Evolutionary conservation across 2,113 vertebrate species (phyloP), one percentile per base, ranked within the genome.

Genomic region (Ptyas mucosa): DNA sequence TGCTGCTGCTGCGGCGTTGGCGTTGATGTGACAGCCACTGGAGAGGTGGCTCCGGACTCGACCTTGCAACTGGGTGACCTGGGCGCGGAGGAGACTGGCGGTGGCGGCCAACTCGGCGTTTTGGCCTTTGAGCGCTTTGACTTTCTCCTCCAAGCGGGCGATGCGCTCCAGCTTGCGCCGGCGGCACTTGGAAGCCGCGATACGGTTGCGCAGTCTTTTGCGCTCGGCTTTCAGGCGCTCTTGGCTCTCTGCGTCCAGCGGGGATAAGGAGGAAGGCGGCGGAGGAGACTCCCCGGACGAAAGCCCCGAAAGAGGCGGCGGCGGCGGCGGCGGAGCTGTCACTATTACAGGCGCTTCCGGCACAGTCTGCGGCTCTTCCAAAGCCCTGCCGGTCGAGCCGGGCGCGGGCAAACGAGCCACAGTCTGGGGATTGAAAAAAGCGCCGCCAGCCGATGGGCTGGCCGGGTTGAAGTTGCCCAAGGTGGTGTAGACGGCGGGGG

Each of bases 101-200:
- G 98, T 98, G 93, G 98, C 97, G 52, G 98, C 97, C 94, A 98
- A 95, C 95, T 98, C 98, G 8, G 97, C 97, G 96, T 98, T 98
- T 94, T 98, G 97, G 18, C 97, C 97, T 95, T 98, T 98, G 12
- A 98, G 97, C 51, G 97, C 97, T 94, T 98, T 98, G 85, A 98
- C 98, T 91, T 98, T 98, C 95, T 98, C 98, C 94, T 98, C 98
- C 93, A 98, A 95, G 3, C 97, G 96, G 5, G 98, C 97, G 94
- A 98, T 98, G 88, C 98, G 95, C 95, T 98, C 98, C 94, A 98
- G 96, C 94, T 98, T 98, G 88, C 98, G 95, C 93, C 97, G 98
- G 29, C 98, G 97, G 93, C 98, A 98, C 95, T 98, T 98, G 91
- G 98, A 98, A 90, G 98, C 98, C 3, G 98, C 98, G 94, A 98